Base-by-base conservation (phyloP, 2,888 invertebrate genomes). In the Toxonevra muliebris region DNA sequence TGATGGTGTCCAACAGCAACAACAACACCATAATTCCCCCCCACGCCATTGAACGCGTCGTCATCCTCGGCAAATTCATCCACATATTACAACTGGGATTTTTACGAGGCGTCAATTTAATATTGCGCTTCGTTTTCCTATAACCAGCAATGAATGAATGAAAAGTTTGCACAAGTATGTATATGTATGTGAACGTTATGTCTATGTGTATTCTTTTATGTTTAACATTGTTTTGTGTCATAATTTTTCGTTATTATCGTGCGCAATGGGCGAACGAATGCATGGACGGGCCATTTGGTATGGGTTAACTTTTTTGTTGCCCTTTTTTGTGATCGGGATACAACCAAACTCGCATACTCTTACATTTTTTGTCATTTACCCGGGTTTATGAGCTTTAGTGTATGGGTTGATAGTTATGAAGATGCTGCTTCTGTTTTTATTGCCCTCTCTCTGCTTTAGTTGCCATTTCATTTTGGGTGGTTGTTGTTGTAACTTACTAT, bases 21-120 rank as follows among this genome's bases (percentile, higher is more conserved):
- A 30, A 7, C 30, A 30, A 7, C 7, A 30, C 30, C 30, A 7
- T 2, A 7, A 30, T 30, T 30, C 30, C 30, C 30, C 30, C 3
- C 30, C 30, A 7, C 30, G 2, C 30, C 7, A 30, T 30, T 30
- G 7, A 30, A 30, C 30, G 30, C 30, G 30, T 30, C 30, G 7
- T 30, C 30, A 30, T 30, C 30, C 30, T 30, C 30, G 30, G 30
- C 30, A 7, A 30, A 2, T 30, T 13, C 15, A n/a, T 48, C 13
- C 60, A 52, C 17, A 4, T 3, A 13, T 40, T 20, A 5, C 40
- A 57, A 63, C 66, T 69, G 71, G 66, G 66, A 70, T 65, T 72
- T 72, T 71, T 72, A 71, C 69, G 72, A 72, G 69, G 71, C 72
- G 72, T 72, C 72, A 72, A 69, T 72, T 69, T 71, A 72, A 70